A percentile compares a stretch with the other conserved stretches of the same genome.
These are phyloP conservation scores for Opisthocomus hoazin DNA, from an alignment of 2,113 vertebrate species.

Conservation along the genomic window DNA sequence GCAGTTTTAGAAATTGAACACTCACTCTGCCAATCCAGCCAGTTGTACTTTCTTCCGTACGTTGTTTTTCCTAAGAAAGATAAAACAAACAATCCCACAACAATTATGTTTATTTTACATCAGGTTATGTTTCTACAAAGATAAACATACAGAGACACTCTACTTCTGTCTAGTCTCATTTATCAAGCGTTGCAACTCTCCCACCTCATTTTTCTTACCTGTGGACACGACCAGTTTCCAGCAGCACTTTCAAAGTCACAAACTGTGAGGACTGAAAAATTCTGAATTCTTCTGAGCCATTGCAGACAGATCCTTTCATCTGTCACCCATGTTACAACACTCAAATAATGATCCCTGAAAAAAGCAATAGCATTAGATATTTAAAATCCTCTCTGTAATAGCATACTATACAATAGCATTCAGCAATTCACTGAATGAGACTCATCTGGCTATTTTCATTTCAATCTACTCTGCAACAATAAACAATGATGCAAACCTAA, in stretches of 20 bases:
- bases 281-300: constrained; percentile 79
- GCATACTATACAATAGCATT: not conserved
- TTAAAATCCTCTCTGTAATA: not conserved
- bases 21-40: constrained; percentile 96
- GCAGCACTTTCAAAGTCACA: constrained; percentile 53
- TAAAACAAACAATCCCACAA: constrained; percentile 23
- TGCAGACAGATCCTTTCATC: constrained; percentile 72
- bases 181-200: not conserved
- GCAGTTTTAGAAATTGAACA: constrained; percentile 33
- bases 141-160: not conserved
- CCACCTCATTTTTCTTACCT: constrained; percentile 48
- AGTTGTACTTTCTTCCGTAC: constrained; percentile 77
- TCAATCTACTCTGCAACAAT: not conserved
- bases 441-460: constrained; percentile 6
- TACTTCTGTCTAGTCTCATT: not conserved
- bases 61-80: constrained; percentile 43
- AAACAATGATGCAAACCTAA: constrained; percentile 16
- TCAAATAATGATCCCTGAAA: constrained; percentile 78
- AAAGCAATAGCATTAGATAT: not conserved
- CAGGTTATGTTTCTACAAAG: not conserved
- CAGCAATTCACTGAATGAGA: not conserved
- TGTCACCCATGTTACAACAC: constrained; percentile 73
- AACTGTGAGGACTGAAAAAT: constrained; percentile 72
- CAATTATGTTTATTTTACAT: not conserved
- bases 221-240: constrained; percentile 54